Conservation (phyloP, 2,888 invertebrate species). For the Lithodes maja region DNA sequence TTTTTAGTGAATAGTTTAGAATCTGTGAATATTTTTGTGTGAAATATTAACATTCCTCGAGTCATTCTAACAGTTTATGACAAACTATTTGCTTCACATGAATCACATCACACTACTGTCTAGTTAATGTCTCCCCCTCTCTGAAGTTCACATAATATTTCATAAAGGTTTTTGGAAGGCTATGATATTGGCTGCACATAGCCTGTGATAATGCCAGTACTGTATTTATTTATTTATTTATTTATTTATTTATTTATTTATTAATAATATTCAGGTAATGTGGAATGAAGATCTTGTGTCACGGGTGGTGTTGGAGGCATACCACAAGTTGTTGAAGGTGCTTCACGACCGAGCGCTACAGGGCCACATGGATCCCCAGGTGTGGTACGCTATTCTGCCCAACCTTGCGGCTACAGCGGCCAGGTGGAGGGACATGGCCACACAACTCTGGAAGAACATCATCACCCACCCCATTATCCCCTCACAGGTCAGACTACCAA, state of each 20-base stretch:
- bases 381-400: conserved; percentile 28
- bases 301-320: conserved; percentile 17
- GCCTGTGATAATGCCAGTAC: too few relatives aligned
- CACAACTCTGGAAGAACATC: background rate
- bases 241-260: too few relatives aligned
- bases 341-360: background rate
- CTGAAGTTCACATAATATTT: too few relatives aligned
- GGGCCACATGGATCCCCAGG: background rate
- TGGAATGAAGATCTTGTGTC: conserved; percentile 34
- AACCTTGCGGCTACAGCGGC: background rate
- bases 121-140: too few relatives aligned
- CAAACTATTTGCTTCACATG: too few relatives aligned
- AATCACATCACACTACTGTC: too few relatives aligned
- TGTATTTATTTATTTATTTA: too few relatives aligned
- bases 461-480: background rate
- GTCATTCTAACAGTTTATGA: too few relatives aligned
- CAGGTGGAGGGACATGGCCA: conserved; percentile 17
- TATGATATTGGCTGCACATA: too few relatives aligned
- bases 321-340: background rate
- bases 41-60: background rate
- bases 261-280: background rate
- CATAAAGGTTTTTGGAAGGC: too few relatives aligned
- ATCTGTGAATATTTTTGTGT: background rate
- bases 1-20: background rate
- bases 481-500: conserved; percentile 11